Percentiles rank a stretch among this genome's conserved stretches.
These are phyloP conservation scores for Maniola hyperantus DNA, from an alignment of 2,888 invertebrate species.

Conservation along the genomic window DNA sequence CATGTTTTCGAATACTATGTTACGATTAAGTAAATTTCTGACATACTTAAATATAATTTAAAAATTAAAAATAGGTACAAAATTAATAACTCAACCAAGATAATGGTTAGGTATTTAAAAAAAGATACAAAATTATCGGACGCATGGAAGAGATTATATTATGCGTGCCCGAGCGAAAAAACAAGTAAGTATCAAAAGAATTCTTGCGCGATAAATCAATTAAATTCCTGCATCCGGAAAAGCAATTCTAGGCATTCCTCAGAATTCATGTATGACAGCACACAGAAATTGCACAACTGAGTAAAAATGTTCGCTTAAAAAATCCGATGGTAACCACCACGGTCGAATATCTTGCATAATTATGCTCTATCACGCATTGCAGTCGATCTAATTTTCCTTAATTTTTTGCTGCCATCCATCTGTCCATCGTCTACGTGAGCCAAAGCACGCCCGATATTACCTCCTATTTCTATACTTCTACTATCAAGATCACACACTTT, in stretches of 20 bases:
- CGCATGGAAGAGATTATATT: not conserved
- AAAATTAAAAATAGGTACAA: not conserved
- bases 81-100: not conserved
- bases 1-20: not conserved
- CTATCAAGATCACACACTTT: not conserved
- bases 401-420: slow-evolving; percentile 55
- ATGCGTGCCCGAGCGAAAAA: not conserved
- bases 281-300: slow-evolving; percentile 16
- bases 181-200: not conserved
- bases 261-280: slow-evolving; percentile 8
- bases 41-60: not conserved
- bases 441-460: slow-evolving; percentile 47
- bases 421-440: slow-evolving; percentile 61
- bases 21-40: not conserved
- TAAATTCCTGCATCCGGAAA: slow-evolving; percentile 3
- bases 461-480: slow-evolving; percentile 5
- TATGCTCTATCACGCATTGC: slow-evolving; percentile 49
- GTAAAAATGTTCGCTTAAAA: slow-evolving; percentile 24
- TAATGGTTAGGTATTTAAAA: not conserved
- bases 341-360: slow-evolving; percentile 43
- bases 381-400: slow-evolving; percentile 50
- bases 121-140: not conserved
- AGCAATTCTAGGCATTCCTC: not conserved
- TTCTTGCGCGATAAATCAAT: not conserved
- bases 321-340: slow-evolving; percentile 31